These are phyloP conservation scores for Notospermus geniculatus DNA, from an alignment of 1,140 invertebrate species.

Conservation along the genomic window DNA sequence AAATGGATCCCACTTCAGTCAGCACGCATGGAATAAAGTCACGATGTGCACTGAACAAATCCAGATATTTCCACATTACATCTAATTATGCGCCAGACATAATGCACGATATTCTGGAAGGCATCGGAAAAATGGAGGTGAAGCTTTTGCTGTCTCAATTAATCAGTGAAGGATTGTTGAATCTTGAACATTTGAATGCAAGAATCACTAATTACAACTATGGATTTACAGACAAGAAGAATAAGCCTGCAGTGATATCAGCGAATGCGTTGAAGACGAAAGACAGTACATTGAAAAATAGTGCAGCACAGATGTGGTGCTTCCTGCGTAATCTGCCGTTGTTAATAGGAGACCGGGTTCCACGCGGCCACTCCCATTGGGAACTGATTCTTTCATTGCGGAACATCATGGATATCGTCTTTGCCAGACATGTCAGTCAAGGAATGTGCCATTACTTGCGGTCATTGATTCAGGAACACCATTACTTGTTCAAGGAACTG, in stretches of 20 bases:
- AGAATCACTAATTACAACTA: not conserved
- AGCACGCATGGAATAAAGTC: not conserved
- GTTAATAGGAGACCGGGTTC: not conserved
- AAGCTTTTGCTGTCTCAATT: not conserved
- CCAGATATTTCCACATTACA: not conserved
- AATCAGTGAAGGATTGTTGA: not conserved
- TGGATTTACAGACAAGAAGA: not conserved
- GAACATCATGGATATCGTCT: slow-evolving; percentile 3
- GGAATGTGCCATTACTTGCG: not conserved
- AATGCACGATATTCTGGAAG: slow-evolving; percentile 8
- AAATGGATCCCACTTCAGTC: not conserved
- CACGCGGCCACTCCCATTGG: not conserved
- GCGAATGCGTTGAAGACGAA: not conserved
- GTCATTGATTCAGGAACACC: not conserved
- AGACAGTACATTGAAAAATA: not conserved
- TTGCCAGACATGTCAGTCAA: not conserved
- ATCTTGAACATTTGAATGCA: not conserved
- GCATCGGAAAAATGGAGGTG: not conserved
- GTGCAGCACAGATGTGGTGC: not conserved
- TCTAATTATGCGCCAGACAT: not conserved
- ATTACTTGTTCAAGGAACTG: not conserved
- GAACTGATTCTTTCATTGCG: not conserved
- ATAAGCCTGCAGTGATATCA: not conserved
- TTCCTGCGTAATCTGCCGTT: not conserved
- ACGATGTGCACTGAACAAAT: not conserved